Percentiles rank a stretch among this genome's conserved stretches.
Evolutionary conservation across 2,888 invertebrate genomes (phyloP).

Genomic region (Nebria brevicollis): DNA sequence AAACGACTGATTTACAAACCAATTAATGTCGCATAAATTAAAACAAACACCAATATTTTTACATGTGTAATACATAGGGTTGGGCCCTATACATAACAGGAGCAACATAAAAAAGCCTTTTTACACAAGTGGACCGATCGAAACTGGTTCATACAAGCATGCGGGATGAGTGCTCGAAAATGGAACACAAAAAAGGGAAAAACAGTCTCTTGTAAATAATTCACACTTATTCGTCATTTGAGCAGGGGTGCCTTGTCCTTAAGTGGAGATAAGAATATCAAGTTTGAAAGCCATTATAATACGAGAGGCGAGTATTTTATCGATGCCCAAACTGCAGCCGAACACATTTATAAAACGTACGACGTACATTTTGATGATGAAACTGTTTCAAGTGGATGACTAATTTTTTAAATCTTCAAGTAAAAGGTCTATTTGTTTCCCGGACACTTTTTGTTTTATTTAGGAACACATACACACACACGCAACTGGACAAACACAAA

Average conservation of each 20-base stretch:
- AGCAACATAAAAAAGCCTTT: not conserved
- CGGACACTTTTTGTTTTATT: not conserved
- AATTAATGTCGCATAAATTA: not conserved
- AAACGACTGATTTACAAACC: not conserved
- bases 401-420: not conserved
- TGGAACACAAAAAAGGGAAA: not conserved
- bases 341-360: not conserved
- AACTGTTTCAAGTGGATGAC: not conserved
- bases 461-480: not conserved
- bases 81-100: not conserved
- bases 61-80: not conserved
- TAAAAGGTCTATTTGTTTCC: not conserved
- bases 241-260: not conserved
- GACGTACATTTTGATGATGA: not conserved
- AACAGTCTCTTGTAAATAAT: not conserved
- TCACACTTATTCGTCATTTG: not conserved
- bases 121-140: not conserved
- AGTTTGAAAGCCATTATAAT: conserved; percentile 1
- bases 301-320: not conserved
- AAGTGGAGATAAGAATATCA: not conserved
- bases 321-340: not conserved
- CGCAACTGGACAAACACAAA: too few relatives aligned
- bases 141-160: not conserved
- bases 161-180: not conserved
- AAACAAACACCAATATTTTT: not conserved